Evolutionary conservation across 2,888 invertebrate genomes (phyloP).

Genomic region (Matsumyia berberina): DNA sequence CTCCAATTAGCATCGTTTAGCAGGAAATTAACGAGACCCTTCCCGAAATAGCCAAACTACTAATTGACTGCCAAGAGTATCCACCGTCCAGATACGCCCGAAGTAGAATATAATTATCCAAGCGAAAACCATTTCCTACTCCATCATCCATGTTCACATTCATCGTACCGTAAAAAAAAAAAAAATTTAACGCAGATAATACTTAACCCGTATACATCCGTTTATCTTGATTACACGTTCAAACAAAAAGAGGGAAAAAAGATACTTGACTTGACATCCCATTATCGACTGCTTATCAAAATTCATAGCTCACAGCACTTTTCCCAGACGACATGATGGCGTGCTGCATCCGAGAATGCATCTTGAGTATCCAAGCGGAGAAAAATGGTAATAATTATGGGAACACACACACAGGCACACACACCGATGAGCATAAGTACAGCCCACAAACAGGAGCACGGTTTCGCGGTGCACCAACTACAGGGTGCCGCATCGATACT

Average conservation of each 20-base stretch:
- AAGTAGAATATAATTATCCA: neutral
- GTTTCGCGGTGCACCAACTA: conserved; percentile 10
- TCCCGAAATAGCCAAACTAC: too few relatives aligned
- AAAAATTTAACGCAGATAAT: too few relatives aligned
- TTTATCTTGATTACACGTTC: conserved; percentile 58
- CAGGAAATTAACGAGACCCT: too few relatives aligned
- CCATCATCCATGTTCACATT: conserved; percentile 37
- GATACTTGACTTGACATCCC: conserved; percentile 42
- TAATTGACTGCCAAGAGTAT: too few relatives aligned
- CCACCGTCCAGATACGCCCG: too few relatives aligned
- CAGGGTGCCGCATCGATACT: conserved; percentile 42
- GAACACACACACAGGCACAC: conserved; percentile 15
- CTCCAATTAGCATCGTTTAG: too few relatives aligned
- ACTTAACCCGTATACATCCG: conserved; percentile 59
- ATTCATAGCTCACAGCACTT: conserved; percentile 59
- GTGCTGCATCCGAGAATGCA: conserved; percentile 3
- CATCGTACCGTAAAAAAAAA: conserved; percentile 22
- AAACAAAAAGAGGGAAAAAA: conserved; percentile 11
- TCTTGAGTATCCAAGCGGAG: conserved; percentile 2
- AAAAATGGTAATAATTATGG: conserved; percentile 44
- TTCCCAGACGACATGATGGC: conserved; percentile 11
- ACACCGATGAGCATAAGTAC: conserved; percentile 21
- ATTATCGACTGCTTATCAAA: conserved; percentile 69
- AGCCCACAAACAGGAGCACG: conserved; percentile 48
- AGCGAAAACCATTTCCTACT: neutral